These are phyloP conservation scores for Drosophila sp. DNA, from an alignment of 1,140 invertebrate genomes.

Conservation along the genomic window DNA sequence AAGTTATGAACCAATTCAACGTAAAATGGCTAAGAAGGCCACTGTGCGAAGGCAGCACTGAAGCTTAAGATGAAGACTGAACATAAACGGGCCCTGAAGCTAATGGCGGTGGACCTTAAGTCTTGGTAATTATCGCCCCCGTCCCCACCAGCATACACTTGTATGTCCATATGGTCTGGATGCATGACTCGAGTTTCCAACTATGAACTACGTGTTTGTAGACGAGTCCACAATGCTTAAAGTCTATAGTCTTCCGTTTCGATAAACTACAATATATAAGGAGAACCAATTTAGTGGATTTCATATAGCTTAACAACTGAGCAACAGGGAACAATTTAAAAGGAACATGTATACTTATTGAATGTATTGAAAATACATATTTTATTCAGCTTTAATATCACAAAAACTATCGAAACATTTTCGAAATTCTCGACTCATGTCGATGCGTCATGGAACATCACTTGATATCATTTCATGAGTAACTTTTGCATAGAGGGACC, in stretches of 20 bases:
- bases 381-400: no score
- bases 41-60: constrained; percentile 1
- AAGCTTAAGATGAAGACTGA: background rate
- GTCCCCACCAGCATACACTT: constrained; percentile 1
- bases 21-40: background rate
- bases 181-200: background rate
- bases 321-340: no score
- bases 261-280: no score
- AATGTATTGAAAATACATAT: no score
- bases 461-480: constrained; percentile 67
- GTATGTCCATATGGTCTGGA: background rate
- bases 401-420: no score
- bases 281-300: no score
- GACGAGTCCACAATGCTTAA: background rate
- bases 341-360: no score
- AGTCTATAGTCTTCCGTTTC: no score
- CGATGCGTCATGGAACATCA: no score
- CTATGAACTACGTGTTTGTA: background rate
- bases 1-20: no score
- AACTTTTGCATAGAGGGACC: constrained; percentile 53
- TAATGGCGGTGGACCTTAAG: constrained; percentile 45
- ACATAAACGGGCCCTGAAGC: constrained; percentile 43
- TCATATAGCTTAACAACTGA: no score
- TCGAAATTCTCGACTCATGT: no score
- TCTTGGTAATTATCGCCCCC: constrained; percentile 58